A percentile compares a stretch with the other conserved stretches of the same genome.
Conservation (phyloP, 2,113 vertebrate species). For the Brachyhypopomus gauderio region DNA sequence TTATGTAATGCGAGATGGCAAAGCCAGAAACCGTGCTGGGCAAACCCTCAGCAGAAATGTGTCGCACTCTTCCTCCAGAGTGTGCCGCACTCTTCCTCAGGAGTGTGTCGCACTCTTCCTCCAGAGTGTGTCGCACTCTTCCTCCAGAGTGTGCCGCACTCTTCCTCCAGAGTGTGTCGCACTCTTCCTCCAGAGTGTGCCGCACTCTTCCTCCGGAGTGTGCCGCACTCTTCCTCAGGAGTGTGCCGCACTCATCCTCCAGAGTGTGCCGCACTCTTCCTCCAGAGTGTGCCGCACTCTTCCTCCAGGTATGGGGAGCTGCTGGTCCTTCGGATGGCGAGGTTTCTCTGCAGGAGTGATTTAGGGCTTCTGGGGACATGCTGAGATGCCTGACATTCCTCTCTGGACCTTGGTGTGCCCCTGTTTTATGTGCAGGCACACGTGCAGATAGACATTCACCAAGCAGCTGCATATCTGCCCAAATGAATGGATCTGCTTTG, state of each 20-base stretch:
- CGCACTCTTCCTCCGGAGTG: conserved; percentile 61
- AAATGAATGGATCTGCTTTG: neutral
- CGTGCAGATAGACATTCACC: conserved; percentile 28
- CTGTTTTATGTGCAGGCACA: conserved; percentile 42
- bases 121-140: conserved; percentile 60
- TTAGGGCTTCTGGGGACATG: conserved; percentile 31
- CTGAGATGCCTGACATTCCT: conserved; percentile 47
- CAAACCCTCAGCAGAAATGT: conserved; percentile 41
- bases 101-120: conserved; percentile 58
- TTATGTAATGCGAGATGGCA: conserved; percentile 60
- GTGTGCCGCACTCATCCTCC: too few species aligned
- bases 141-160: conserved; percentile 54
- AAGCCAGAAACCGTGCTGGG: conserved; percentile 56
- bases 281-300: conserved; percentile 59
- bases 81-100: conserved; percentile 57
- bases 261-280: conserved; percentile 59
- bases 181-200: conserved; percentile 60
- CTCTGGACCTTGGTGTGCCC: conserved; percentile 32
- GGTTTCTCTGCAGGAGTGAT: conserved; percentile 55
- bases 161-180: conserved; percentile 54
- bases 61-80: conserved; percentile 59
- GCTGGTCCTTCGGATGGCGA: conserved; percentile 55
- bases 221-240: conserved; percentile 57
- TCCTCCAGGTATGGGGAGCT: conserved; percentile 61
- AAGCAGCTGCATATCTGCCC: neutral